Base-by-base conservation (phyloP, 2,888 invertebrate genomes). In the Amitus sp. region DNA sequence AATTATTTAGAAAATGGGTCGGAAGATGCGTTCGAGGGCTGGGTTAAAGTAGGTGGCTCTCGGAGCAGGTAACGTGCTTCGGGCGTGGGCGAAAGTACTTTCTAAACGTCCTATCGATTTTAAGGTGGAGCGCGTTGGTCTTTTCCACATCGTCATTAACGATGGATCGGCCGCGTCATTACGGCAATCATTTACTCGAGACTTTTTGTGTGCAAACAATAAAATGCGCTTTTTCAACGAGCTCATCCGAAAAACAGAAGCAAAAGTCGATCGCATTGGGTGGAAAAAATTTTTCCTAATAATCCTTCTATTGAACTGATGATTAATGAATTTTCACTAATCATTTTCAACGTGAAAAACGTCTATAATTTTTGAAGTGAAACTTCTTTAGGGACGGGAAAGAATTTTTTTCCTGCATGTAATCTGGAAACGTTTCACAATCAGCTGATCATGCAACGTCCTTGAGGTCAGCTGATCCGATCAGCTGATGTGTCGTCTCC, bases 51-150 rank as follows among this genome's bases (percentile, higher is more conserved):
- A 64, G 56, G 48, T 53, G 62, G 62, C 54, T 52, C 59, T 64
- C 60, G 47, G n/a, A n/a, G 56, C 60, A 64, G 64, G 64, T 64
- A 60, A 60, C 64, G 60, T 42, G 60, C 60, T 64, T 57, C 49
- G 68, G 67, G 73, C 70, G 73, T 73, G 69, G 70, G 69, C 71
- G 72, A 69, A 75, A 73, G 73, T 72, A 69, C 70, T 70, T 69
- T 68, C 73, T 70, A 73, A 78, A 74, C 72, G 73, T 71, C 70
- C 72, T 76, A 77, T 77, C 71, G 76, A 78, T 79, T 74, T 75
- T 70, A 69, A 66, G 66, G 63, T 45, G 51, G 58, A 55, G 48
- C 55, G 46, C 58, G 47, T 28, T 40, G 42, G 40, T 47, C 43
- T 42, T 40, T 57, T 17, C 47, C 30, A 18, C 39, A 47, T 43